These are phyloP conservation scores for Eupithecia tripunctaria DNA, from an alignment of 2,888 invertebrate species.

Conservation along the genomic window DNA sequence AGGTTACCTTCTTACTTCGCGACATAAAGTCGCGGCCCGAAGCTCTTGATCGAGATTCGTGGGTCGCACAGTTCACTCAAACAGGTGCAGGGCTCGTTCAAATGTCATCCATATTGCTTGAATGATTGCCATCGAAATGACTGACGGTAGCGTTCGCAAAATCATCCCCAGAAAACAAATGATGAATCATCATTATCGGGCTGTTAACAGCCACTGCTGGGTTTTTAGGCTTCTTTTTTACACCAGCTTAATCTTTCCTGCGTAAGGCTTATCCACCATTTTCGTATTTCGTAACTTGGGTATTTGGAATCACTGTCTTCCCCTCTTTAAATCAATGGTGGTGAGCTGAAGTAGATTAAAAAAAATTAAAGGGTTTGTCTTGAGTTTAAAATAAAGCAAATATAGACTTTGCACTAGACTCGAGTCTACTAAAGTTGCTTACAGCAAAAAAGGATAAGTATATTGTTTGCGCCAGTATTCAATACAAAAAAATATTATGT, in stretches of 20 bases:
- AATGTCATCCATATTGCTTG: constrained; percentile 33
- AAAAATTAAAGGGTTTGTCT: neutral
- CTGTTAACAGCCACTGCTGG: neutral
- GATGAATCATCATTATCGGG: neutral
- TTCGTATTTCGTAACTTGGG: neutral
- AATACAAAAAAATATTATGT: too few species aligned
- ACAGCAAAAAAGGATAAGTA: neutral
- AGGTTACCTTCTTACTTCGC: neutral
- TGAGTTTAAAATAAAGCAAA: neutral
- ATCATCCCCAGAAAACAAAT: neutral
- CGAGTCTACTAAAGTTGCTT: neutral
- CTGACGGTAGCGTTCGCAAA: constrained; percentile 24
- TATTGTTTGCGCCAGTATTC: neutral
- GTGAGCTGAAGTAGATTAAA: neutral
- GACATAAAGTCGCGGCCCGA: neutral
- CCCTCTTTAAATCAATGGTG: neutral
- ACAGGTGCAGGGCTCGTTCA: constrained; percentile 21
- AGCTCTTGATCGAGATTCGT: constrained; percentile 16
- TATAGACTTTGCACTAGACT: neutral
- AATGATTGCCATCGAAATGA: constrained; percentile 27
- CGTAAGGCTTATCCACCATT: neutral
- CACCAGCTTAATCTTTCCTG: neutral
- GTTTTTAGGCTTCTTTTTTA: neutral
- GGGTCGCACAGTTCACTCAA: constrained; percentile 30
- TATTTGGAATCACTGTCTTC: neutral